These are phyloP conservation scores for Anoplolepis gracilipes DNA, from an alignment of 1,140 invertebrate species.

Conservation along the genomic window DNA sequence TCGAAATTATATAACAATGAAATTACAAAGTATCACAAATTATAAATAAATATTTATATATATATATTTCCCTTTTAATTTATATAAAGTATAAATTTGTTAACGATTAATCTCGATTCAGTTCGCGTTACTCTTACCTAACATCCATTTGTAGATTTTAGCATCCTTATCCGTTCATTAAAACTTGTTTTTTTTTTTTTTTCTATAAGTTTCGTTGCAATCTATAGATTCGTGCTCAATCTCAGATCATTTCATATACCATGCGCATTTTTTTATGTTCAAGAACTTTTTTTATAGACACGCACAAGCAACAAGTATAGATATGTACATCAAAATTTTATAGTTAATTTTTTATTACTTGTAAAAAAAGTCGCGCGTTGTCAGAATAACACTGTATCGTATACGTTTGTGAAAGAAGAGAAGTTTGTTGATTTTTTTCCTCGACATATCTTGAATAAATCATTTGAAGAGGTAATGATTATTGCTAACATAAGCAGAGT, in stretches of 20 bases:
- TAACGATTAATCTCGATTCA: too few species aligned
- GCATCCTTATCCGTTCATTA: not conserved
- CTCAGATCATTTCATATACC: not conserved
- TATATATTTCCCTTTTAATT: too few species aligned
- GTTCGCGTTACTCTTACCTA: too few species aligned
- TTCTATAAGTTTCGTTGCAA: too few species aligned
- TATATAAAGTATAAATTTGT: too few species aligned
- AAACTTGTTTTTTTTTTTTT: slow-evolving; percentile 10
- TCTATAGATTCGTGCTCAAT: slow-evolving; percentile 45
- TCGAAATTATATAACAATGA: too few species aligned
- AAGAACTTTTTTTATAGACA: not conserved
- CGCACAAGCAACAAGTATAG: not conserved
- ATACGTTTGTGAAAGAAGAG: not conserved
- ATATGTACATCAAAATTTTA: not conserved
- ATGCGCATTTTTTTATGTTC: not conserved
- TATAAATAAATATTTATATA: not conserved
- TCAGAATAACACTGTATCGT: not conserved
- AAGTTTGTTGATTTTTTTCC: not conserved
- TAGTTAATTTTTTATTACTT: not conserved
- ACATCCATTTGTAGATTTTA: not conserved
- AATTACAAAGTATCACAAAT: not conserved
- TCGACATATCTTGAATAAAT: not conserved
- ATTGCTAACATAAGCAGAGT: not conserved
- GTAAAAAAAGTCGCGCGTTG: not conserved
- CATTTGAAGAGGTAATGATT: not conserved